Conservation (phyloP, 2,797 vertebrate genomes). For the Anisognathus igniventris region DNA sequence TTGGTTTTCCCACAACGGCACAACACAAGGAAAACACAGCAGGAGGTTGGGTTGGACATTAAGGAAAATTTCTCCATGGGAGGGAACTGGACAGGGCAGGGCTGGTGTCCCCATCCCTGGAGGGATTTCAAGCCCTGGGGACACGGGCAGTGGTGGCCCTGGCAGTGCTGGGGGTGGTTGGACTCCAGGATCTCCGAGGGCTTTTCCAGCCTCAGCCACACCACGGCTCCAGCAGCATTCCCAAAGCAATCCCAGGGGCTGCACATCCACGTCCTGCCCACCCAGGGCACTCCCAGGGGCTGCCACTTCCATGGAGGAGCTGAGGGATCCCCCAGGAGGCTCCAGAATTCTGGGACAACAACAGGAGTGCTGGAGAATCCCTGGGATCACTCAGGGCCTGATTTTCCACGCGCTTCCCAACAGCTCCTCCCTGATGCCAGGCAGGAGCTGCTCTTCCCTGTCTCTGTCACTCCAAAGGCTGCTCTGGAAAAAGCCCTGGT, state of each 20-base stretch:
- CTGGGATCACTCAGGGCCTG: background rate
- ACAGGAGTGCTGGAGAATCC: rapidly evolving
- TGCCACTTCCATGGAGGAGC: background rate
- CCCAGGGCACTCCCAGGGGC: too few species aligned
- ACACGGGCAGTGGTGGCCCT: rapidly evolving
- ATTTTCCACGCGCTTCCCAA: rapidly evolving
- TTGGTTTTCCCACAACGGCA: rapidly evolving
- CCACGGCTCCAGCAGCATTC: background rate
- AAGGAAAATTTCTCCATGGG: rapidly evolving
- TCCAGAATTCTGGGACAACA: background rate
- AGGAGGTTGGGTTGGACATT: rapidly evolving
- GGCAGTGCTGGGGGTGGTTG: background rate
- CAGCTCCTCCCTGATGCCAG: background rate
- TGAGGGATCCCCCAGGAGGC: background rate
- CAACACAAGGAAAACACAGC: background rate
- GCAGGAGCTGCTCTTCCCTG: background rate
- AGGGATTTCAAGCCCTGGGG: background rate
- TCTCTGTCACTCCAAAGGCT: background rate
- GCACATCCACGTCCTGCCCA: background rate
- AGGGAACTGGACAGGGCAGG: background rate
- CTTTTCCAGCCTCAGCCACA: background rate
- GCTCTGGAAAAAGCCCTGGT: background rate
- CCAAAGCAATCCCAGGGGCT: background rate
- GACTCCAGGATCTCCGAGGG: rapidly evolving
- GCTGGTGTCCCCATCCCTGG: rapidly evolving